Base-by-base conservation (phyloP, 2,797 vertebrate species). In the Ataeniobius toweri region DNA sequence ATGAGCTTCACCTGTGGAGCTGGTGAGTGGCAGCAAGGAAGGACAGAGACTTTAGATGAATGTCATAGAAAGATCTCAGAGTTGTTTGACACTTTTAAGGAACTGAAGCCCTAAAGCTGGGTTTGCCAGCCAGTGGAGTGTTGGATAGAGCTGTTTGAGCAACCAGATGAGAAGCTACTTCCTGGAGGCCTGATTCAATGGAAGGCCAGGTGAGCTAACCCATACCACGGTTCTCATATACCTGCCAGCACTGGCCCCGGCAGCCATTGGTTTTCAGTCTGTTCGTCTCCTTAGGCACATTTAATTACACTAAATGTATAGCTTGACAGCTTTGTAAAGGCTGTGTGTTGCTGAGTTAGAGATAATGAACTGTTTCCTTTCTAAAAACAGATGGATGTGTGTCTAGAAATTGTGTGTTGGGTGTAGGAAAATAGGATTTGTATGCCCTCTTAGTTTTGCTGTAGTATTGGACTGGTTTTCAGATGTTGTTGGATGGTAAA, bases 1-100 rank as follows among this genome's bases (percentile, higher is more conserved):
- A 68, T 68, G 65, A 44, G 65, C 65, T 68, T 9, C 65, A 68
- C 39, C 65, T 68, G 65, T 68, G 65, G 39, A 68, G 65, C 12
- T 67, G 22, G 31, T 4, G 39, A 44, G 39, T 24, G 39, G 39
- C 39, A 44, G 22, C 65, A 44, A 22, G 44, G 28, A 20, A 20
- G 3, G 65, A 39, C 63, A 65, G 16, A 36, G 61, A 63, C 13
- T 6, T 58, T 8, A n/a, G 3, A 58, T 26, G 58, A 31, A 28
- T 2, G 5, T 28, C n/a, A 16, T 61, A 7, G 61, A 65, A 31
- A 39, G 36, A 22, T 41, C 6, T 68, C 10, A 13, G 14, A 10
- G 14, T 5, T 63, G 14, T 7, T 63, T 4, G 36, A 36, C 4
- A 36, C 36, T 36, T 36, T 36, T 36, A 36, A 36, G 36, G 2